Base-by-base conservation (phyloP, 2,113 vertebrate genomes). In the Rutilus rutilus region DNA sequence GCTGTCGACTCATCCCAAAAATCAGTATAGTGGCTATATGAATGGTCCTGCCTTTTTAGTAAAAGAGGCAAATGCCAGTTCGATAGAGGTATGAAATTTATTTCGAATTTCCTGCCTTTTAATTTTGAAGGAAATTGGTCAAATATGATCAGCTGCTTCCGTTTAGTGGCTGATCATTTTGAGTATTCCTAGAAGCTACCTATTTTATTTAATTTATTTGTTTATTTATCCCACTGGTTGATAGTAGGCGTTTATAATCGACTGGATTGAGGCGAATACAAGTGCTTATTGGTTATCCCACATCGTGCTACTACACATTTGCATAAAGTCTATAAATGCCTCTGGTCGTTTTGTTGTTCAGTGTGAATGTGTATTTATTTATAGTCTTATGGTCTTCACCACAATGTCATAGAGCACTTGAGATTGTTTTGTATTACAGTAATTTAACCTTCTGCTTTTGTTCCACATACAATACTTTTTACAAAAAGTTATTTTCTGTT, bases 271-370 rank as follows among this genome's bases (percentile, higher is more conserved):
- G 30, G 65, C 19, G 15, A 36, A 67, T 67, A 36, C 47, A 67
- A 67, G 65, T 36, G 65, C 65, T 67, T 67, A 36, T 36, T 36
- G 30, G 19, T 23, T 39, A 21, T 39, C 4, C 9, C 33, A 23
- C 19, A 23, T 69, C 3, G 4, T 69, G 17, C 65, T 36, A 8
- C 17, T 67, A 1, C 15, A 36, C 23, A 75, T 76, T 50, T 50
- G n/a, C 45, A 45, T 76, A 50, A 76, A 50, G 73, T 27, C 19
- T 19, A 71, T 71, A 77, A 77, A 77, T 19, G 74, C 47, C 47
- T 52, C 45, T 50, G 47, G 33, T 69, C 19, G 9, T 9, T 23
- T 27, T 19, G 45, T n/a, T 3, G 3, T 30, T 76, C 19, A 17
- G 1, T 54, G 17, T 77, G 47, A 77, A 54, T 30, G 7, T 52